Conservation (phyloP, 2,113 vertebrate species). For the Percina caprodes region DNA sequence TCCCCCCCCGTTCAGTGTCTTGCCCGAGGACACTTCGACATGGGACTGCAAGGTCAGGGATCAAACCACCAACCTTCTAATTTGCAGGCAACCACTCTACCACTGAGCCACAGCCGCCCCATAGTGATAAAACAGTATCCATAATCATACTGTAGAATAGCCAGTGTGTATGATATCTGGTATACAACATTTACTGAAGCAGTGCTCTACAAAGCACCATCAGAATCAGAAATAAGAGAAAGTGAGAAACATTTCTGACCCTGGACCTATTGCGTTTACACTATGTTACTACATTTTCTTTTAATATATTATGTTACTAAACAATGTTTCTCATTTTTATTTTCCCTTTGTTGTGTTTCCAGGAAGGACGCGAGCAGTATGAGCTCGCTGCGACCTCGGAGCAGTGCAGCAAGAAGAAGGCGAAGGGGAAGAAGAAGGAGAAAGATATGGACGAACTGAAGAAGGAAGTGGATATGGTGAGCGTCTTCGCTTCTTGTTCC, state of each 20-base stretch:
- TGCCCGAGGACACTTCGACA: too few species aligned
- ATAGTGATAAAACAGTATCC: too few species aligned
- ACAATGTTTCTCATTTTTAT: not conserved
- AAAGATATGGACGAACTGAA: conserved; percentile 97
- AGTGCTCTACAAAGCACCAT: not conserved
- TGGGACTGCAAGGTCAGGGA: too few species aligned
- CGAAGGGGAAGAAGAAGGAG: conserved; percentile 87
- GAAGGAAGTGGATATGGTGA: conserved; percentile 93
- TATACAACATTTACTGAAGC: not conserved
- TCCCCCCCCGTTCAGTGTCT: too few species aligned
- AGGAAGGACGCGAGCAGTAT: conserved; percentile 97
- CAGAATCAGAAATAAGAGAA: not conserved
- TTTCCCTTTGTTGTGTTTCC: not conserved
- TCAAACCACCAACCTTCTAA: too few species aligned
- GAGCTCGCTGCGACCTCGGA: conserved; percentile 96
- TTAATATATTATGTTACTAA: not conserved
- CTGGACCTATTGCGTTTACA: not conserved
- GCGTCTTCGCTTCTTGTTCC: conserved; percentile 21
- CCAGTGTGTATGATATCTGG: not conserved
- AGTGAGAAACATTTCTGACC: not conserved
- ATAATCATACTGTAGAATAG: not conserved
- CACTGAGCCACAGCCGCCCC: too few species aligned
- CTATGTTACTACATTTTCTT: not conserved
- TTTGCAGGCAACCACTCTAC: too few species aligned
- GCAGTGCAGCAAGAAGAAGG: conserved; percentile 88